Conservation (phyloP, 2,113 vertebrate genomes). For the Takifugu flavidus region DNA sequence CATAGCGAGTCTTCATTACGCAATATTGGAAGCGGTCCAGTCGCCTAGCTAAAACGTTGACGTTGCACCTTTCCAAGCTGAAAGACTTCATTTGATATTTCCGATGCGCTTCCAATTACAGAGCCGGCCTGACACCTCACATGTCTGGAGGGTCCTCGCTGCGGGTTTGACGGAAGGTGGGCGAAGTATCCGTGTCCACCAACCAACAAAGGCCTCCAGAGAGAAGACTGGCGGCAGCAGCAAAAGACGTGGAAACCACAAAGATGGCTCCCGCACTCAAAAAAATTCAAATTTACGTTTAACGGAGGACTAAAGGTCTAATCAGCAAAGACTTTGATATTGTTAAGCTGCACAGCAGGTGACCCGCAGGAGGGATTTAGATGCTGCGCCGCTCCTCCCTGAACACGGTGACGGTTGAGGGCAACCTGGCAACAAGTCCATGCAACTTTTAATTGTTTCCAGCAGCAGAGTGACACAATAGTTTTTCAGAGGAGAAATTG, state of each 20-base stretch:
- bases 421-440: constrained; percentile 44
- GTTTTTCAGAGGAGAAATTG: constrained; percentile 21
- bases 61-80: too few species aligned
- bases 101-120: too few species aligned
- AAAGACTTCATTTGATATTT: too few species aligned
- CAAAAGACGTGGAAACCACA: background rate
- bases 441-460: constrained; percentile 49
- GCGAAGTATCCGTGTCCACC: too few species aligned
- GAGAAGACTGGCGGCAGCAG: too few species aligned
- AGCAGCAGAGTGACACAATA: constrained; percentile 3
- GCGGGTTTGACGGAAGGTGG: too few species aligned
- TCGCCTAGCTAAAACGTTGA: too few species aligned
- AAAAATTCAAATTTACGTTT: constrained; percentile 29
- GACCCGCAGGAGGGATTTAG: constrained; percentile 43
- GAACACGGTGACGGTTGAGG: constrained; percentile 43
- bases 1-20: too few species aligned
- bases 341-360: constrained; percentile 29
- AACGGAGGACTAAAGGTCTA: constrained; percentile 16
- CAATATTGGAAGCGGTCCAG: too few species aligned
- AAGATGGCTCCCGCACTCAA: background rate
- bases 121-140: too few species aligned
- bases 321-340: constrained; percentile 39
- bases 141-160: too few species aligned
- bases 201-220: background rate
- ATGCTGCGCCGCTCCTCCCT: constrained; percentile 28